Evolutionary conservation across 2,888 invertebrate genomes (phyloP).

Genomic region (Azorinus chamasolen): DNA sequence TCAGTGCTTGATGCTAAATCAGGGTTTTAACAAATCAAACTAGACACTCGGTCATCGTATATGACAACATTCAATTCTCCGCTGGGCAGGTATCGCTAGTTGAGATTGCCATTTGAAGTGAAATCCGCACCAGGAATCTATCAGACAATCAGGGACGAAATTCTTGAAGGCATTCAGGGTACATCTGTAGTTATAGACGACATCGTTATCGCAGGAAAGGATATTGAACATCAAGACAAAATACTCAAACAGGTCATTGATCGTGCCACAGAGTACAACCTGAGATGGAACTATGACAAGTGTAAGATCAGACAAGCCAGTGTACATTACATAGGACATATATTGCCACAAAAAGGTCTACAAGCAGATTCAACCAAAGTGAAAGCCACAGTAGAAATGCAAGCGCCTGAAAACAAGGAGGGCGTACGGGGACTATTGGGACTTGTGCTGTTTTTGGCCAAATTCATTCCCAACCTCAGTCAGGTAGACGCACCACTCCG

Average conservation of each 20-base stretch:
- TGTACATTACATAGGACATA: slow-evolving; percentile 52
- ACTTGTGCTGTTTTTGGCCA: slow-evolving; percentile 55
- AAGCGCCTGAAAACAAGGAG: slow-evolving; percentile 59
- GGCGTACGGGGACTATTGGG: slow-evolving; percentile 62
- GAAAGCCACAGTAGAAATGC: slow-evolving; percentile 60
- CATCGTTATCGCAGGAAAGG: slow-evolving; percentile 52
- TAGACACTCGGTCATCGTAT: slow-evolving; percentile 57
- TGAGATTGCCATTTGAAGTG: slow-evolving; percentile 67
- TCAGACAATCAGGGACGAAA: slow-evolving; percentile 57
- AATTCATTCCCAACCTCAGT: slow-evolving; percentile 66
- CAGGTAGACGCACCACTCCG: slow-evolving; percentile 54
- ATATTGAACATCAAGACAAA: slow-evolving; percentile 40
- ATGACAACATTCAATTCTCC: slow-evolving; percentile 69
- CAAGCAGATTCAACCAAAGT: slow-evolving; percentile 60
- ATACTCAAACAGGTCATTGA: slow-evolving; percentile 48
- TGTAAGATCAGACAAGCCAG: slow-evolving; percentile 35
- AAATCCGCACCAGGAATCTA: slow-evolving; percentile 59
- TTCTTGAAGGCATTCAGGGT: slow-evolving; percentile 51
- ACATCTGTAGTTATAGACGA: slow-evolving; percentile 61
- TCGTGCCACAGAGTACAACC: slow-evolving; percentile 49
- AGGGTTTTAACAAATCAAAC: slow-evolving; percentile 65
- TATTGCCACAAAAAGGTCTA: slow-evolving; percentile 44
- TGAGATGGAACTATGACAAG: slow-evolving; percentile 51
- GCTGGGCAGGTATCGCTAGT: slow-evolving; percentile 65
- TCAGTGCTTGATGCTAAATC: slow-evolving; percentile 70